phyloP scores from a whole-genome alignment of 2,888 invertebrate genomes.

The Drosophila leonis region DNA sequence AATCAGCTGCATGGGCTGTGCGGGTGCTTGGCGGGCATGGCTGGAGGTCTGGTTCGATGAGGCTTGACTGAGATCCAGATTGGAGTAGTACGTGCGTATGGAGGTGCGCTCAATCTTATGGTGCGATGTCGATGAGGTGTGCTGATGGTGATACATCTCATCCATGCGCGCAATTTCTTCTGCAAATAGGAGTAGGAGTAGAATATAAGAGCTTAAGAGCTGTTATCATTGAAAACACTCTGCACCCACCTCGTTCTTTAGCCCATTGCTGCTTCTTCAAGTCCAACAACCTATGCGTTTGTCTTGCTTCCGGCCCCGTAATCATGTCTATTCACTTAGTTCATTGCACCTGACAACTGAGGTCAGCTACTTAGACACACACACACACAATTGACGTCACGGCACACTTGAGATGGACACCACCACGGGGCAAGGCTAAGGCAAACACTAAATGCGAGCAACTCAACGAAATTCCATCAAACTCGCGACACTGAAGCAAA shows the following conservation, averaged over 20 bases:
- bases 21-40: slow-evolving; percentile 40
- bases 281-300: slow-evolving; percentile 90
- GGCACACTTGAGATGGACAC: slow-evolving; percentile 25
- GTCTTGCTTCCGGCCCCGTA: slow-evolving; percentile 82
- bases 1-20: slow-evolving; percentile 44
- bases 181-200: slow-evolving; percentile 80
- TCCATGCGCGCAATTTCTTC: slow-evolving; percentile 93
- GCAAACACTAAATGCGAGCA: slow-evolving; percentile 54
- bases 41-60: slow-evolving; percentile 65
- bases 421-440: slow-evolving; percentile 64
- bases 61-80: slow-evolving; percentile 82
- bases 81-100: slow-evolving; percentile 85
- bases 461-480: slow-evolving; percentile 62
- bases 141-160: slow-evolving; percentile 88
- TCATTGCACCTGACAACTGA: slow-evolving; percentile 61
- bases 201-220: no score
- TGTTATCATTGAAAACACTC: no score
- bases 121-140: slow-evolving; percentile 86
- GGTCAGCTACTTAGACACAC: slow-evolving; percentile 12
- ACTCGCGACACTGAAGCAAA: slow-evolving; percentile 45
- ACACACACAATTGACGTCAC: slow-evolving; percentile 18
- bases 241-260: slow-evolving; percentile 92
- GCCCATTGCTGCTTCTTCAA: slow-evolving; percentile 97
- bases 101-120: slow-evolving; percentile 85
- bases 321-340: slow-evolving; percentile 73